These are phyloP conservation scores for Kradibia gibbosae DNA, from an alignment of 1,140 invertebrate species.

Conservation along the genomic window DNA sequence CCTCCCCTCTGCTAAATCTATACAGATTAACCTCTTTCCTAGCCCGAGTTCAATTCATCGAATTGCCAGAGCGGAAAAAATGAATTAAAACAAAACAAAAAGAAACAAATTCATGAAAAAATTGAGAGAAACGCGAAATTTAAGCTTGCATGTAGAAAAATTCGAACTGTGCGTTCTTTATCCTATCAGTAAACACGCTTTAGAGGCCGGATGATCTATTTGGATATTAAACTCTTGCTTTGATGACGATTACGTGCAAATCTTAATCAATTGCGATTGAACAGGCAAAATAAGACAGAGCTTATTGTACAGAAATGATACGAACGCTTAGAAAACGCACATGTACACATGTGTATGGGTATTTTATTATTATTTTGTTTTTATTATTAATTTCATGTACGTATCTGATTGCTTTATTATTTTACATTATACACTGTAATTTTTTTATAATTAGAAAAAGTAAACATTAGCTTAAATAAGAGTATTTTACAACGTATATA, in stretches of 20 bases:
- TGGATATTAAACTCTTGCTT: slow-evolving; percentile 16
- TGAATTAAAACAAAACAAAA: slow-evolving; percentile 21
- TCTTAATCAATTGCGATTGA: background rate
- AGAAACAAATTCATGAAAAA: background rate
- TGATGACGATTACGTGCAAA: background rate
- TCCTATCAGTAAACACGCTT: background rate
- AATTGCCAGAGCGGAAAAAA: slow-evolving; percentile 10
- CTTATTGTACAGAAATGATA: background rate
- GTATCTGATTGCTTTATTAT: no score
- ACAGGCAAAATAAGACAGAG: slow-evolving; percentile 1
- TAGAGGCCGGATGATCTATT: background rate
- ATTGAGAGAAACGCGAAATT: slow-evolving; percentile 3
- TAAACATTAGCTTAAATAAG: no score
- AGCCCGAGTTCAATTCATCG: slow-evolving; percentile 27
- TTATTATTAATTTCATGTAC: no score
- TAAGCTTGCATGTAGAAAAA: slow-evolving; percentile 8
- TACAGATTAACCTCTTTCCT: slow-evolving; percentile 35
- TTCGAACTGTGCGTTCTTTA: background rate
- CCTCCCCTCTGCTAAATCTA: background rate
- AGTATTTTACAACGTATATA: no score
- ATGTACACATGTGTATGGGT: background rate
- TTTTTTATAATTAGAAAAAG: no score
- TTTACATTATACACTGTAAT: no score
- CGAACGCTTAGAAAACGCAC: background rate
- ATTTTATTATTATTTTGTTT: background rate